These are phyloP conservation scores for Clivina fossor DNA, from an alignment of 2,888 invertebrate genomes.

Conservation along the genomic window DNA sequence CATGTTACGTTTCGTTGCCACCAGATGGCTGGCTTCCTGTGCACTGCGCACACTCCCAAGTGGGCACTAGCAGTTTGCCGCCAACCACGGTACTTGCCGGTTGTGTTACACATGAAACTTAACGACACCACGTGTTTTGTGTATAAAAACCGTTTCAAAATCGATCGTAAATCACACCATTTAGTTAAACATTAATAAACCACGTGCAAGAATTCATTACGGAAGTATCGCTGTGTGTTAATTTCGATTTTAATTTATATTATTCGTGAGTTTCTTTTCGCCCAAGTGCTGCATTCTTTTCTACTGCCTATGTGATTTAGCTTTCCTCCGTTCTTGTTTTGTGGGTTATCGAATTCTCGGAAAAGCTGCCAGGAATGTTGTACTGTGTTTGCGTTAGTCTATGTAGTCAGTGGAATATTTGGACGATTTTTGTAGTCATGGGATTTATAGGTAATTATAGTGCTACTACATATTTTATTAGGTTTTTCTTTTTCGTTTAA, in stretches of 20 bases:
- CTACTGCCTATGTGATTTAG: too few relatives aligned
- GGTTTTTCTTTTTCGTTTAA: too few relatives aligned
- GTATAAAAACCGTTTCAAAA: slow-evolving; percentile 9
- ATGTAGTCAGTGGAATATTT: slow-evolving; percentile 7
- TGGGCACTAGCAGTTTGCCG: slow-evolving; percentile 27
- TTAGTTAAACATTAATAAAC: not conserved
- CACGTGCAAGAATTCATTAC: not conserved
- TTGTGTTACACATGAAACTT: slow-evolving; percentile 4
- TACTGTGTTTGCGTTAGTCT: slow-evolving; percentile 10
- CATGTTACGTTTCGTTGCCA: slow-evolving; percentile 17
- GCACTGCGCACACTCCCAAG: slow-evolving; percentile 16
- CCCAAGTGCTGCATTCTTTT: slow-evolving; percentile 16
- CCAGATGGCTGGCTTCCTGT: slow-evolving; percentile 24
- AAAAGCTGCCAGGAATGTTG: slow-evolving; percentile 15
- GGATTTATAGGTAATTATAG: slow-evolving; percentile 13
- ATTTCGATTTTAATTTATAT: slow-evolving; percentile 12
- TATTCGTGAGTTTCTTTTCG: slow-evolving; percentile 15
- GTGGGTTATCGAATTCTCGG: slow-evolving; percentile 18
- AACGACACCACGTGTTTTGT: slow-evolving; percentile 28
- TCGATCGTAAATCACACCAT: not conserved
- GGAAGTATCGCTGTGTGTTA: too few relatives aligned
- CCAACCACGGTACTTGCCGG: slow-evolving; percentile 27
- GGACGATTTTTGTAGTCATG: slow-evolving; percentile 12
- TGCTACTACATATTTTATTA: not conserved
- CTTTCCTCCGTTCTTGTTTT: too few relatives aligned